Evolutionary conservation across 2,113 vertebrate genomes (phyloP).

Genomic region (Glaucidium brasilianum): DNA sequence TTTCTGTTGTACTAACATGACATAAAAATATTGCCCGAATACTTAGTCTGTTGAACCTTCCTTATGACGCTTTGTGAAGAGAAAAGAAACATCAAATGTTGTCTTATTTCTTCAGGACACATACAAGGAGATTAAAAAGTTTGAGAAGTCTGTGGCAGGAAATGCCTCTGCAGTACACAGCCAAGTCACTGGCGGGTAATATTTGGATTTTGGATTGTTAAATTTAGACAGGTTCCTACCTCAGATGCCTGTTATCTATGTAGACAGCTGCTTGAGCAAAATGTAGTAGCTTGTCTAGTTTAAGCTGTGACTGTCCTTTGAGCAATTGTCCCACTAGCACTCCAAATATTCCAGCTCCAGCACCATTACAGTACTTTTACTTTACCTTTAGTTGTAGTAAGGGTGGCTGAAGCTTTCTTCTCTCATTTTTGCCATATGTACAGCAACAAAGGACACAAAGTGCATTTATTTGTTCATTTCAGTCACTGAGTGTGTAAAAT

Average conservation of each 20-base stretch:
- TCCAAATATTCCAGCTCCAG: not conserved
- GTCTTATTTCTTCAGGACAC: conserved; percentile 72
- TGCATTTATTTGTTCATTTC: not conserved
- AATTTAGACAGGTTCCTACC: not conserved
- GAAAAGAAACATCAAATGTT: not conserved
- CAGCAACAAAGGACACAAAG: not conserved
- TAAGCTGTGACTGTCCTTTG: not conserved
- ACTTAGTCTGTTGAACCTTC: not conserved
- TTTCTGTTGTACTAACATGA: not conserved
- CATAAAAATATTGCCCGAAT: not conserved
- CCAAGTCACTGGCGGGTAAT: conserved; percentile 65
- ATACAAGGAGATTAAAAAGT: conserved; percentile 82
- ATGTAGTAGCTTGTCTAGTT: not conserved
- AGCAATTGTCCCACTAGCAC: not conserved
- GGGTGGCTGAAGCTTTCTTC: not conserved
- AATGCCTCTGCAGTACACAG: not conserved
- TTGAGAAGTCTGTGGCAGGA: conserved; percentile 81
- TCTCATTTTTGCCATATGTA: not conserved
- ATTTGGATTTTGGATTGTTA: not conserved
- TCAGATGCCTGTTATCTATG: not conserved
- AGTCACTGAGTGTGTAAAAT: not conserved
- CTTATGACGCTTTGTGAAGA: not conserved
- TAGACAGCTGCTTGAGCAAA: not conserved
- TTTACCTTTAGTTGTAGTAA: not conserved
- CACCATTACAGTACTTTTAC: not conserved